These are phyloP conservation scores for Tyria jacobaeae DNA, from an alignment of 2,888 invertebrate genomes.

Conservation along the genomic window DNA sequence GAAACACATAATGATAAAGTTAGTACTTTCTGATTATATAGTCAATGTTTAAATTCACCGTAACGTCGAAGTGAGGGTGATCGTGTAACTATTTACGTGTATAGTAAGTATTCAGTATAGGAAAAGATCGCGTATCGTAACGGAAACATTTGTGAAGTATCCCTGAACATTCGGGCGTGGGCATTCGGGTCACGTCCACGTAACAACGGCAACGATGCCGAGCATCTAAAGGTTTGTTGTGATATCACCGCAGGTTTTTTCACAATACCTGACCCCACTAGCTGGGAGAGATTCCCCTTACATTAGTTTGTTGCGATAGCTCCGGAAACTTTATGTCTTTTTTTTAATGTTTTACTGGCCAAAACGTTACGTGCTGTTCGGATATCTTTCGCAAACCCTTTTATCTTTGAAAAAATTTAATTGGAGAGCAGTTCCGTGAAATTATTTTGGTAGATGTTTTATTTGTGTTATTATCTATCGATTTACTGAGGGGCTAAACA, in stretches of 20 bases:
- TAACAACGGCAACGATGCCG: slow-evolving; percentile 78
- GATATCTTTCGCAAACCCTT: slow-evolving; percentile 41
- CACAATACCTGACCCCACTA: slow-evolving; percentile 80
- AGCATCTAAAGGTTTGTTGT: slow-evolving; percentile 83
- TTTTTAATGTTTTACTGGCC: slow-evolving; percentile 65
- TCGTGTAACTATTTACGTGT: slow-evolving; percentile 78
- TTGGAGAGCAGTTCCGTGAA: slow-evolving; percentile 30
- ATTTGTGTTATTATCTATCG: not conserved
- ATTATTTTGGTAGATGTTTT: slow-evolving; percentile 15
- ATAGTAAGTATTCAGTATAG: slow-evolving; percentile 75
- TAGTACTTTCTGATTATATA: slow-evolving; percentile 54
- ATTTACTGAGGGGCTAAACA: not conserved
- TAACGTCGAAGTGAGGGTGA: slow-evolving; percentile 69
- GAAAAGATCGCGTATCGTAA: slow-evolving; percentile 80
- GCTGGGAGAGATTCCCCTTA: slow-evolving; percentile 74
- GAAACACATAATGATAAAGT: slow-evolving; percentile 48
- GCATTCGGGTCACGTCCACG: slow-evolving; percentile 79
- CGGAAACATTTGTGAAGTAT: slow-evolving; percentile 83
- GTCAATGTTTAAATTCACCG: too few relatives aligned
- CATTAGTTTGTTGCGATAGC: slow-evolving; percentile 67
- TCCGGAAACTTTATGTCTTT: slow-evolving; percentile 67
- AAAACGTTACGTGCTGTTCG: slow-evolving; percentile 59
- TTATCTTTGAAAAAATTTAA: slow-evolving; percentile 45
- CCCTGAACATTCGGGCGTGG: slow-evolving; percentile 71
- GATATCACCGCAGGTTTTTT: slow-evolving; percentile 80